A percentile compares a stretch with the other conserved stretches of the same genome.
phyloP scores from a whole-genome alignment of 2,797 vertebrate species.

The Enteromius anoplus region DNA sequence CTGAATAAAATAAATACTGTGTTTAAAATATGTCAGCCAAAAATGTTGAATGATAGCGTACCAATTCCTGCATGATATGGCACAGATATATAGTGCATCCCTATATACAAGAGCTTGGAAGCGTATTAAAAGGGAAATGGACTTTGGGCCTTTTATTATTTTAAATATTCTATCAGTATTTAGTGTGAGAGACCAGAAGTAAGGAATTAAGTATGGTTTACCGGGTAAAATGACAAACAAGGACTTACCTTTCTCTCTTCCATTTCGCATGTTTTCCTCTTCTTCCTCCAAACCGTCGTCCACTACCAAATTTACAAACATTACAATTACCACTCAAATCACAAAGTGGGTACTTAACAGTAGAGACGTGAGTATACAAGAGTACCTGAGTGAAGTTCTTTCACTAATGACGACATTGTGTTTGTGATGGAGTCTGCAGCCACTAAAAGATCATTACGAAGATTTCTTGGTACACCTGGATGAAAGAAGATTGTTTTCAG shows the following conservation, averaged over 20 bases:
- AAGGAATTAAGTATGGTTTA: neutral
- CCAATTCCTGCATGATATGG: neutral
- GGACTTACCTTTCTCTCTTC: constrained; percentile 86
- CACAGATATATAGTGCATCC: neutral
- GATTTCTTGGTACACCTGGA: constrained; percentile 92
- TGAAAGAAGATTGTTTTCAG: constrained; percentile 37
- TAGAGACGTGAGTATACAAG: neutral
- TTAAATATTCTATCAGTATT: neutral
- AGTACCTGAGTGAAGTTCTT: constrained; percentile 95
- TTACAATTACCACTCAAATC: neutral
- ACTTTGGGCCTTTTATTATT: neutral
- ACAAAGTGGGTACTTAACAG: neutral
- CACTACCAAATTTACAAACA: constrained; percentile 69
- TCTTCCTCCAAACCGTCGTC: constrained; percentile 86
- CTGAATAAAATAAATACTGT: neutral
- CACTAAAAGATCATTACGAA: constrained; percentile 93
- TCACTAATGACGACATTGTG: constrained; percentile 97
- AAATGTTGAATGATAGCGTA: neutral
- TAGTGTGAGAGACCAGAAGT: constrained; percentile 5
- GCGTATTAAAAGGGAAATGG: neutral
- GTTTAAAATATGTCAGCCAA: neutral
- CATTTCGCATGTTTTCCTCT: constrained; percentile 88
- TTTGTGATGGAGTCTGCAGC: constrained; percentile 98
- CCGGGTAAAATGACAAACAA: neutral
- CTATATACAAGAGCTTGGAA: neutral